phyloP scores from a whole-genome alignment of 2,113 vertebrate species.

The Etheostoma spectabile region DNA sequence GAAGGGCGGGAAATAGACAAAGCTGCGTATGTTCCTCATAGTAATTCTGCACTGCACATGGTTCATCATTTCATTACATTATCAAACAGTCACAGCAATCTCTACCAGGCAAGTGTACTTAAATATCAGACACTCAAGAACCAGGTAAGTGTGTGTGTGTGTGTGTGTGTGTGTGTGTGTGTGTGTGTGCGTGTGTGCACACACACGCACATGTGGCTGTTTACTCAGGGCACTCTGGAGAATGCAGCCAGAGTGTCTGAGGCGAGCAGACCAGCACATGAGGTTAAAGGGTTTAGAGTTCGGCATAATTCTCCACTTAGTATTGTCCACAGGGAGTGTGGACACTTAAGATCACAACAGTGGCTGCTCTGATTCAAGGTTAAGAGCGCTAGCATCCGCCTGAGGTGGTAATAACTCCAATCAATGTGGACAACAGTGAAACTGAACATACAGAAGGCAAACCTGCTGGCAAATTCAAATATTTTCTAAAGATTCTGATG shows the following conservation, averaged over 20 bases:
- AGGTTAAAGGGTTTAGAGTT: conserved; percentile 72
- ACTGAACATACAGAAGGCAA: background rate
- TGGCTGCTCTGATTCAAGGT: conserved; percentile 55
- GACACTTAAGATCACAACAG: conserved; percentile 52
- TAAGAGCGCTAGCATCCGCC: conserved; percentile 22
- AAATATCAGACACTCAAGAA: conserved; percentile 49
- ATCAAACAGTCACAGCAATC: background rate
- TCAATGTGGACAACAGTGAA: background rate
- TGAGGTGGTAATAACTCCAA: conserved; percentile 11
- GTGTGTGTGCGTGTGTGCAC: background rate
- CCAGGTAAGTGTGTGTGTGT: conserved; percentile 23
- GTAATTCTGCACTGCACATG: conserved; percentile 7
- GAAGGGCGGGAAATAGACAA: conserved; percentile 7
- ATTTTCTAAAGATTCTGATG: background rate
- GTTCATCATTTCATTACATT: conserved; percentile 1
- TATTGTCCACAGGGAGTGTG: conserved; percentile 49
- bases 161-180: conserved; percentile 3
- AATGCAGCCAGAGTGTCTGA: conserved; percentile 72
- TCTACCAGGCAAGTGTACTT: conserved; percentile 10
- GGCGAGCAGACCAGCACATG: conserved; percentile 58
- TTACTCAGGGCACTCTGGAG: conserved; percentile 68
- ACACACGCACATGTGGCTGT: conserved; percentile 39
- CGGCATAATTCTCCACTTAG: conserved; percentile 61
- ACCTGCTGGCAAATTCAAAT: background rate
- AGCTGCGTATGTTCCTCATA: conserved; percentile 1